Percentiles rank a stretch among this genome's conserved stretches.
Conservation (phyloP, 2,888 invertebrate genomes). For the Caenorhabditis sp. region DNA sequence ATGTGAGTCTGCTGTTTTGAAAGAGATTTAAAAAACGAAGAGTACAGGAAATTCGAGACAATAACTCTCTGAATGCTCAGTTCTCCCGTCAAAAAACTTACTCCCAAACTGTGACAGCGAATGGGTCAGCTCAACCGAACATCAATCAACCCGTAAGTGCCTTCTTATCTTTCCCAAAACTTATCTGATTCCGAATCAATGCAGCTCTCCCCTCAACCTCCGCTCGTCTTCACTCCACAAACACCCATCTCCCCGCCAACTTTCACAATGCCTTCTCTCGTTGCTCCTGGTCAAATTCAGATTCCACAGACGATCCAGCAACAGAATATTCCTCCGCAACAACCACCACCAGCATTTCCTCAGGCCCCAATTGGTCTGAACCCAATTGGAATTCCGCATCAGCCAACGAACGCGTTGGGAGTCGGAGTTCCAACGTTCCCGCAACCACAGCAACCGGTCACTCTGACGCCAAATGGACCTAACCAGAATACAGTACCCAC, state of each 20-base stretch:
- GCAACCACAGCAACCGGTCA: slow-evolving; percentile 45
- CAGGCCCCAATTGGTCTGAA: slow-evolving; percentile 30
- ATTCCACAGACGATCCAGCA: slow-evolving; percentile 41
- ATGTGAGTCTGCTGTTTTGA: slow-evolving; percentile 18
- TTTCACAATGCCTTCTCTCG: slow-evolving; percentile 44
- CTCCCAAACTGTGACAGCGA: slow-evolving; percentile 62
- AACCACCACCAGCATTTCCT: slow-evolving; percentile 43
- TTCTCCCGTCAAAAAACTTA: slow-evolving; percentile 38
- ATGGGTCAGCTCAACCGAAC: slow-evolving; percentile 36
- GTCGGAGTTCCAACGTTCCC: slow-evolving; percentile 42
- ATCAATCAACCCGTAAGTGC: slow-evolving; percentile 13
- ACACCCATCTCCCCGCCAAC: slow-evolving; percentile 56
- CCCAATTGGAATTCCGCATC: slow-evolving; percentile 50
- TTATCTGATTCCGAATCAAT: too few relatives aligned
- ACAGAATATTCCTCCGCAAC: slow-evolving; percentile 45
- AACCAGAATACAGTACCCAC: slow-evolving; percentile 43
- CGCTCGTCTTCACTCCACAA: slow-evolving; percentile 57
- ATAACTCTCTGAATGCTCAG: slow-evolving; percentile 3
- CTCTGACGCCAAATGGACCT: slow-evolving; percentile 31
- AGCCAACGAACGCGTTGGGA: slow-evolving; percentile 53
- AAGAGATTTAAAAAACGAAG: background rate
- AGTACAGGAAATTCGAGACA: slow-evolving; percentile 30
- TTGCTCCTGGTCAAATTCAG: slow-evolving; percentile 36
- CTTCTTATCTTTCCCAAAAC: background rate
- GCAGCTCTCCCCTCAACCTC: slow-evolving; percentile 57